Percentiles rank a stretch among this genome's conserved stretches.
Conservation (phyloP, 1,140 invertebrate species). For the Drosophila seguyi region DNA sequence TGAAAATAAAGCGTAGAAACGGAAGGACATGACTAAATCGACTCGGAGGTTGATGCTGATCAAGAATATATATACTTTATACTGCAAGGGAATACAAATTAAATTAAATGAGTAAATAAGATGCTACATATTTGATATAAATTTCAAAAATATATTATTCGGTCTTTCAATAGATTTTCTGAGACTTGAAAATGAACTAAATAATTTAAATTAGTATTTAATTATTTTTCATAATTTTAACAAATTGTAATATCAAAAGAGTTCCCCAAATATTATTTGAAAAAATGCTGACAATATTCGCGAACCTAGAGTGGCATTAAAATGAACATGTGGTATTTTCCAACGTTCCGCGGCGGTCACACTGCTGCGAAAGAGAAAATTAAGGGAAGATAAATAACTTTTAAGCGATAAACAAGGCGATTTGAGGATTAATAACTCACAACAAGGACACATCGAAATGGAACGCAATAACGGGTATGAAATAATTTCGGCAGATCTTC, state of each 20-base stretch:
- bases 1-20: no score
- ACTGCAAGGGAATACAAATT: no score
- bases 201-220: no score
- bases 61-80: no score
- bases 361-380: constrained; percentile 34
- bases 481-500: not conserved
- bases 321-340: not conserved
- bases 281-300: not conserved
- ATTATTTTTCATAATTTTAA: no score
- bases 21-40: no score
- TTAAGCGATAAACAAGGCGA: constrained; percentile 63
- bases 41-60: no score
- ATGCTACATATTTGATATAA: no score
- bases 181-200: not conserved
- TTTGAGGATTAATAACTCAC: constrained; percentile 30
- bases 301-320: not conserved
- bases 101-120: no score
- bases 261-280: not conserved
- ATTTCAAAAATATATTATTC: no score
- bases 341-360: not conserved
- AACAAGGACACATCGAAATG: constrained; percentile 53
- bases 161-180: not conserved
- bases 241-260: not conserved
- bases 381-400: constrained; percentile 50
- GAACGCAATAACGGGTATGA: constrained; percentile 80